phyloP scores from a whole-genome alignment of 2,113 vertebrate genomes.

The Raja brachyura region DNA sequence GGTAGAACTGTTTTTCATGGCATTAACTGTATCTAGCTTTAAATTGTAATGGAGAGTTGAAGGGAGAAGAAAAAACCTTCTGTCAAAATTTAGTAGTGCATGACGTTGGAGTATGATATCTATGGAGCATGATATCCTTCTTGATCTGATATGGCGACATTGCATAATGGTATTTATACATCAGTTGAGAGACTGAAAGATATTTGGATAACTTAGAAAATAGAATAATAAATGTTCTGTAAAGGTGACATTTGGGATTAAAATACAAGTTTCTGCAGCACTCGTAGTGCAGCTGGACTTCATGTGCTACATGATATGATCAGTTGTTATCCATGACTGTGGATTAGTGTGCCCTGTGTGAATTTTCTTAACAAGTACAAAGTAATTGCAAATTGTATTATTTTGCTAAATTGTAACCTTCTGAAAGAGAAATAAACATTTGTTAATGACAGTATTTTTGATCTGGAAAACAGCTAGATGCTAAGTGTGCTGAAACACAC shows the following conservation, averaged over 20 bases:
- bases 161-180: background rate
- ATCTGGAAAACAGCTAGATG: background rate
- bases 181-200: background rate
- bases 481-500: background rate
- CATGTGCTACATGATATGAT: background rate
- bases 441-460: background rate
- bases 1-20: background rate
- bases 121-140: background rate
- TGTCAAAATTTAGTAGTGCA: background rate
- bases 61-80: too few relatives aligned
- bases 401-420: background rate
- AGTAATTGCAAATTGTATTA: background rate
- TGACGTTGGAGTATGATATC: background rate
- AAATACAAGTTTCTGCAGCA: background rate
- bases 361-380: background rate
- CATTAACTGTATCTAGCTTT: background rate
- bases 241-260: background rate
- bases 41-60: background rate
- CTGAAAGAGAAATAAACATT: background rate
- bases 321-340: background rate
- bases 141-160: background rate
- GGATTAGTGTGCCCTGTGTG: background rate
- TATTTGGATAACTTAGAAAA: background rate
- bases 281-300: slow-evolving; percentile 1
- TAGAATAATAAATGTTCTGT: background rate